phyloP scores from a whole-genome alignment of 2,113 vertebrate species.

The Aphyosemion australe region DNA sequence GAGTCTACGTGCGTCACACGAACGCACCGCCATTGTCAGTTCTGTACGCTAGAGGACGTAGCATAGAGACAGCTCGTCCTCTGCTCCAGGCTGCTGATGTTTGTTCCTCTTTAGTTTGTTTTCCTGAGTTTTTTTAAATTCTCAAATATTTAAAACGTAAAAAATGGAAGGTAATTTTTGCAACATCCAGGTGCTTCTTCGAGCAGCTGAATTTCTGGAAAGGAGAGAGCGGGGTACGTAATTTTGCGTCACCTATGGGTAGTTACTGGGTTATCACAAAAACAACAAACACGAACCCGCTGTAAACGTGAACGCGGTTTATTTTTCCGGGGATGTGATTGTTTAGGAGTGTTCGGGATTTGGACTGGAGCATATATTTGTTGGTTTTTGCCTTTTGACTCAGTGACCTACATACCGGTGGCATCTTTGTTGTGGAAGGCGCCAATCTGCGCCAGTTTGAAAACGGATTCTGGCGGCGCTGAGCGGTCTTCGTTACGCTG shows the following conservation, averaged over 20 bases:
- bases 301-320: background rate
- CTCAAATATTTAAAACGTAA: slow-evolving; percentile 2
- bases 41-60: slow-evolving; percentile 44
- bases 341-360: background rate
- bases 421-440: slow-evolving; percentile 80
- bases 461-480: slow-evolving; percentile 50
- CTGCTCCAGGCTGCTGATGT: slow-evolving; percentile 17
- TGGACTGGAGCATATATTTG: background rate
- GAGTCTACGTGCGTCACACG: background rate
- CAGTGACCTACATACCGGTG: slow-evolving; percentile 77
- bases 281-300: slow-evolving; percentile 32
- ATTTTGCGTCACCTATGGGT: slow-evolving; percentile 30
- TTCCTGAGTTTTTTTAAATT: slow-evolving; percentile 7
- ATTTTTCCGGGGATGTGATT: accelerated
- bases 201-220: slow-evolving; percentile 92
- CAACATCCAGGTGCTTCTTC: slow-evolving; percentile 92
- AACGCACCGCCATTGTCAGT: slow-evolving; percentile 39
- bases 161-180: slow-evolving; percentile 84
- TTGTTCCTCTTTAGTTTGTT: slow-evolving; percentile 7
- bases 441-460: slow-evolving; percentile 80
- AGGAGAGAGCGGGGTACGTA: slow-evolving; percentile 84
- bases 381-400: slow-evolving; percentile 52
- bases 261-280: slow-evolving; percentile 59
- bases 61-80: slow-evolving; percentile 38
- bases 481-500: background rate